Percentiles rank a stretch among this genome's conserved stretches.
Evolutionary conservation across 1,140 invertebrate species (phyloP).

Genomic region (Littorina saxatilis): DNA sequence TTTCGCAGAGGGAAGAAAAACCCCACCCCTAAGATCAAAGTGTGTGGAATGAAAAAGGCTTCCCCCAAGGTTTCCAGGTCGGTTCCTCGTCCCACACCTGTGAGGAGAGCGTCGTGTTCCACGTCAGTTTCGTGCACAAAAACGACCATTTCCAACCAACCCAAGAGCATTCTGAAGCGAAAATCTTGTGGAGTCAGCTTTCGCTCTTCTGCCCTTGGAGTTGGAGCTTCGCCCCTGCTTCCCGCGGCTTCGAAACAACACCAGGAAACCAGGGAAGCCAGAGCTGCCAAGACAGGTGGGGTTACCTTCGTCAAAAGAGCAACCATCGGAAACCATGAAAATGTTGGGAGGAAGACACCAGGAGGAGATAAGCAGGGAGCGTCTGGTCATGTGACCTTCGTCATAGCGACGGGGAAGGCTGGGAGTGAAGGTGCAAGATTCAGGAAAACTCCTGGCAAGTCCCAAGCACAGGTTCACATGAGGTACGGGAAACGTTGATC

Average conservation of each 20-base stretch:
- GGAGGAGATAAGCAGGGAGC: background rate
- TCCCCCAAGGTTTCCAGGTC: too few relatives aligned
- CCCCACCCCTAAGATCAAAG: too few relatives aligned
- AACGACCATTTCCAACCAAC: background rate
- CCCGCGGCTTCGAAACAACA: background rate
- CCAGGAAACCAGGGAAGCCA: background rate
- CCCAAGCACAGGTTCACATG: slow-evolving; percentile 2
- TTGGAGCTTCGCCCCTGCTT: slow-evolving; percentile 8
- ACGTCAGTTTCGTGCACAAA: background rate
- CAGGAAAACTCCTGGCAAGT: slow-evolving; percentile 9
- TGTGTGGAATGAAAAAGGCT: too few relatives aligned
- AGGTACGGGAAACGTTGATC: background rate
- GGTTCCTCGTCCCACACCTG: too few relatives aligned
- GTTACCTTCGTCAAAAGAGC: background rate
- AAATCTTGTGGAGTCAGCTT: background rate
- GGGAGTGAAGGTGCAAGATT: background rate
- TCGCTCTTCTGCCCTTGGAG: background rate
- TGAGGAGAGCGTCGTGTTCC: background rate
- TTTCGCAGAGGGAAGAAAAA: slow-evolving; percentile 2
- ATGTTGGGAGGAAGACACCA: background rate
- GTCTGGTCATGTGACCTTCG: background rate
- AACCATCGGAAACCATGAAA: background rate
- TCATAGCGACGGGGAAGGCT: background rate
- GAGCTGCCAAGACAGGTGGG: background rate
- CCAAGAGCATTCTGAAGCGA: slow-evolving; percentile 4